Evolutionary conservation across 2,797 vertebrate genomes (phyloP).

Genomic region (Sus cebifrons): DNA sequence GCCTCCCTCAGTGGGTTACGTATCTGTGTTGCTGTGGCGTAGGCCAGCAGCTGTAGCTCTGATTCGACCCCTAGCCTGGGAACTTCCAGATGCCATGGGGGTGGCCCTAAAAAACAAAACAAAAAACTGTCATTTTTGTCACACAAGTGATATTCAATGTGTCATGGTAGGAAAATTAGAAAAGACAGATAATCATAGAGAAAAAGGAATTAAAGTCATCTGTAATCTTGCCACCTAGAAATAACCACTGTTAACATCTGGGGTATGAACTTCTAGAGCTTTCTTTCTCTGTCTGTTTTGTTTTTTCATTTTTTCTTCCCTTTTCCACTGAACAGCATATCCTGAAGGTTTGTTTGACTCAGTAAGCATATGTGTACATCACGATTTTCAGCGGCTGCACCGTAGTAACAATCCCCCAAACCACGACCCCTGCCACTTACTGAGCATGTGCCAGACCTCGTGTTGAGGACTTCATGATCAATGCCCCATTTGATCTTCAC

Average conservation of each 20-base stretch:
- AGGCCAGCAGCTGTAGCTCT: no score
- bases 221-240: background rate
- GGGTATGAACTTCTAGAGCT: background rate
- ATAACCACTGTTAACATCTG: background rate
- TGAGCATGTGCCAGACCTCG: background rate
- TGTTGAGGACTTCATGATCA: background rate
- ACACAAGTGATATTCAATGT: constrained; percentile 7
- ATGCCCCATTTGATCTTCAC: background rate
- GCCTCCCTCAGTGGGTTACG: no score
- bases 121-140: background rate
- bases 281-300: background rate
- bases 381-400: background rate
- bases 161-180: constrained; percentile 26
- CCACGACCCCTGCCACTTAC: background rate
- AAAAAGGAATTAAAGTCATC: constrained; percentile 3
- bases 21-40: no score
- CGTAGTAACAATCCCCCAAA: background rate
- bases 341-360: background rate
- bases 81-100: no score
- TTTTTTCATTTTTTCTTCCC: background rate
- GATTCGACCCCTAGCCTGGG: no score
- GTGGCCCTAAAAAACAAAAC: no score
- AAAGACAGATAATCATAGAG: background rate
- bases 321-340: background rate
- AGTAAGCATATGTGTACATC: background rate